Percentiles rank a stretch among this genome's conserved stretches.
Evolutionary conservation across 2,113 vertebrate species (phyloP).

Genomic region (Sciurus niger): DNA sequence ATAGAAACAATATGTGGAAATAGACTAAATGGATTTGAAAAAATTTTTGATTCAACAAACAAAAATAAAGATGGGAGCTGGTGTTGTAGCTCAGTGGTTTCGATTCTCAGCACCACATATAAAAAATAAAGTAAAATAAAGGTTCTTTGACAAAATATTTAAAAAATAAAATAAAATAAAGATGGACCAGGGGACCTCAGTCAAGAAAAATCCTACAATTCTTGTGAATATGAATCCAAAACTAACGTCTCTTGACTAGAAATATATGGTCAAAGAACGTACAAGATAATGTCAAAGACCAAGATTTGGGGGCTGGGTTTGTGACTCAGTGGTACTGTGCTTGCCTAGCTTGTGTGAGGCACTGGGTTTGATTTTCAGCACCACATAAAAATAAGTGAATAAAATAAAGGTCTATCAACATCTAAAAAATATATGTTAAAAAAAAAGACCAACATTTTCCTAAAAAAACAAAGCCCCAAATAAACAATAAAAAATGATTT

Average conservation of each 20-base stretch:
- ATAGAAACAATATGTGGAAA: background rate
- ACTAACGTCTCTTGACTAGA: background rate
- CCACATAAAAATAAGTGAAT: too few species aligned
- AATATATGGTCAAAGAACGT: background rate
- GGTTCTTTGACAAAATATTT: too few species aligned
- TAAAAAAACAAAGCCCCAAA: background rate
- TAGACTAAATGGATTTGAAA: background rate
- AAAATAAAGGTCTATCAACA: too few species aligned
- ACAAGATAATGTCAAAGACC: background rate
- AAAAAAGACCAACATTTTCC: background rate
- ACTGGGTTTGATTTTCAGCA: too few species aligned
- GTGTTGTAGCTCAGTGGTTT: too few species aligned
- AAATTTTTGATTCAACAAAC: background rate
- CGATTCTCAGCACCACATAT: too few species aligned
- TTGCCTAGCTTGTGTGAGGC: too few species aligned
- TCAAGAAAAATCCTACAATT: background rate
- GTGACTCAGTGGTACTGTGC: too few species aligned
- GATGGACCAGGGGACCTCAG: background rate
- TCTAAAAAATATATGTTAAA: too few species aligned
- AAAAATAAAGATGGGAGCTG: background rate
- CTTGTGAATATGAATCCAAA: constrained; percentile 1
- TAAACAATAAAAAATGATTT: background rate
- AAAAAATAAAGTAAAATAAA: too few species aligned
- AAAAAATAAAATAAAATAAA: background rate
- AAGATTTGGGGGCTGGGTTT: background rate